Evolutionary conservation across 1,140 invertebrate genomes (phyloP).

Genomic region (Pteromalus puparum): DNA sequence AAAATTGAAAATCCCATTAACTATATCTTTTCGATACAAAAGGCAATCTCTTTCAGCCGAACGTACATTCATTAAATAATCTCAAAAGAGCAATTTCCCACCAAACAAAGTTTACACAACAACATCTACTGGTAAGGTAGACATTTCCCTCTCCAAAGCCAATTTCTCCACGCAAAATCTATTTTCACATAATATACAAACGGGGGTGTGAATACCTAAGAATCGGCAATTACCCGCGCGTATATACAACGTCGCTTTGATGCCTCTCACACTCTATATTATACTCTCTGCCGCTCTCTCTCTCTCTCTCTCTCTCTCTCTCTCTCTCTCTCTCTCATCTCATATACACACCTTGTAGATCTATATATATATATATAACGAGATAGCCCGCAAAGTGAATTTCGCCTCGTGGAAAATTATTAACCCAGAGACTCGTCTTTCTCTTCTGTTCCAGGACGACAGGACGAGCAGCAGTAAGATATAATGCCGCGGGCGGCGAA

Average conservation of each 20-base stretch:
- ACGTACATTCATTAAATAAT: not conserved
- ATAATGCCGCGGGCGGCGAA: conserved; percentile 6
- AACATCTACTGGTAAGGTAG: not conserved
- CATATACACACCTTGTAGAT: not conserved
- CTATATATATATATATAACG: too few relatives aligned
- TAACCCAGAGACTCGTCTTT: not conserved
- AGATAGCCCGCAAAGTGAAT: not conserved
- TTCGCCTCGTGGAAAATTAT: not conserved
- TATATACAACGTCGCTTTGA: not conserved
- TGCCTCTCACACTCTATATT: not conserved
- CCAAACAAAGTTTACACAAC: not conserved
- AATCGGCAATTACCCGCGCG: not conserved
- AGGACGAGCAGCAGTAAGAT: conserved; percentile 2
- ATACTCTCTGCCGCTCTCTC: too few relatives aligned
- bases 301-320: too few relatives aligned
- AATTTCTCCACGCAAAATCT: not conserved
- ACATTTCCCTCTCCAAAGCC: too few relatives aligned
- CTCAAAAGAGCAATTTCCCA: not conserved
- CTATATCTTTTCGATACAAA: too few relatives aligned
- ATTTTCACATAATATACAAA: not conserved
- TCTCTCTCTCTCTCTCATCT: too few relatives aligned
- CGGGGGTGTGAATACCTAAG: not conserved
- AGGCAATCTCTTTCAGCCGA: too few relatives aligned
- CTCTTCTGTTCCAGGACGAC: conserved; percentile 19
- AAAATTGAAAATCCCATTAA: too few relatives aligned